These are phyloP conservation scores for Thamnophis sirtalis DNA, from an alignment of 2,113 vertebrate species.

Conservation along the genomic window DNA sequence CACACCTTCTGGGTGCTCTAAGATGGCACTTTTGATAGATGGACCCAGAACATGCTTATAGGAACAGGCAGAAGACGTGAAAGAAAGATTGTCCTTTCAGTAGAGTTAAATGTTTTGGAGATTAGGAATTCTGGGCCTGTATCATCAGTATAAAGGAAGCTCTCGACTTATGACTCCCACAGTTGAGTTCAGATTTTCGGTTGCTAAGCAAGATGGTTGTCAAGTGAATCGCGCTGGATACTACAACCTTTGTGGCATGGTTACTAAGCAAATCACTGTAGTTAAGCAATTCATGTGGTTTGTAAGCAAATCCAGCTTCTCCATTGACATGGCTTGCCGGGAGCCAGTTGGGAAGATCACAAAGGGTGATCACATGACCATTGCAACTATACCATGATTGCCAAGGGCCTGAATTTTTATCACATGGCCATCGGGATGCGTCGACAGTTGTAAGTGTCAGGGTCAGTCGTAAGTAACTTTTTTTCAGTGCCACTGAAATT, in stretches of 20 bases:
- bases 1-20: background rate
- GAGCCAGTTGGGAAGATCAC: background rate
- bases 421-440: background rate
- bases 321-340: background rate
- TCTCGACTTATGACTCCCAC: background rate
- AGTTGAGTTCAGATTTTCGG: background rate
- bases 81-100: background rate
- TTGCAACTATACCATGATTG: background rate
- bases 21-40: background rate
- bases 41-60: background rate
- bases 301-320: background rate
- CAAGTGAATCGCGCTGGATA: background rate
- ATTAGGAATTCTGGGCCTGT: background rate
- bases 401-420: background rate
- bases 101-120: background rate
- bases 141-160: background rate
- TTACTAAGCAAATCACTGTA: background rate
- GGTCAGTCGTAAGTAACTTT: background rate
- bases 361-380: background rate
- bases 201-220: background rate
- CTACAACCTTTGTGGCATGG: background rate
- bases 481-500: background rate
- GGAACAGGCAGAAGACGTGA: background rate
- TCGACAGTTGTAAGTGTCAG: background rate
- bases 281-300: background rate